Evolutionary conservation across 1,140 invertebrate species (phyloP), one percentile per base, ranked within the genome.

Genomic region (Brachystomella parvula): DNA sequence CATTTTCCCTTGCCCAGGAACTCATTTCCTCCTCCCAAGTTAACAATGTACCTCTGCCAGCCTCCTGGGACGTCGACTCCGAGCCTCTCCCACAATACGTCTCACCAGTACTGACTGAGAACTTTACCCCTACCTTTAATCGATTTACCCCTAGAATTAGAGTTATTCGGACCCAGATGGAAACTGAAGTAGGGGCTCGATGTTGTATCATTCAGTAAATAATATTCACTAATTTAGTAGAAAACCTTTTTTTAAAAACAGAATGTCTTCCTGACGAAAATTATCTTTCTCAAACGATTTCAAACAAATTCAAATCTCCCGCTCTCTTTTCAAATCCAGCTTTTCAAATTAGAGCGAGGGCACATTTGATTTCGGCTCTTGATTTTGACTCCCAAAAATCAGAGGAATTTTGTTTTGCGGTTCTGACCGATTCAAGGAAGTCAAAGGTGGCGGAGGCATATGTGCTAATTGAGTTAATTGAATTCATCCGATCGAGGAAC

Each of bases 1-100:
- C 70, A 2, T 44, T 72, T 39, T 72, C 70, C 24, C 35, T 72
- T 3, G 70, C 67, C 57, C 61, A 61, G n/a, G 67, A 68, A 49
- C 49, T 71, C 58, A 60, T 69, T 31, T 57, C 47, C 1, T 56
- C 39, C 30, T 47, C 33, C 24, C 61, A n/a, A 17, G 30, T 26
- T 2, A 62, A 24, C 15, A 58, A 62, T 28, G 57, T 19, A 35
- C 30, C 53, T 12, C 31, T 67, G 28, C 62, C 1, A 9, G 60
- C 62, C 12, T 44, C 47, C 17, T 66, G 64, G 62, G 68, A 70
- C 44, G 57, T 66, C 1, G 47, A 60, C 33, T 49, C 47, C 15
- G 57, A 47, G 28, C 64, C 63, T 21, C 33, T 71, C 2, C 70
- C 70, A 30, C 39, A 32, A 0, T 71, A 71, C 30, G 67, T 61